Conservation (phyloP, 2,113 vertebrate genomes). For the Passer domesticus region DNA sequence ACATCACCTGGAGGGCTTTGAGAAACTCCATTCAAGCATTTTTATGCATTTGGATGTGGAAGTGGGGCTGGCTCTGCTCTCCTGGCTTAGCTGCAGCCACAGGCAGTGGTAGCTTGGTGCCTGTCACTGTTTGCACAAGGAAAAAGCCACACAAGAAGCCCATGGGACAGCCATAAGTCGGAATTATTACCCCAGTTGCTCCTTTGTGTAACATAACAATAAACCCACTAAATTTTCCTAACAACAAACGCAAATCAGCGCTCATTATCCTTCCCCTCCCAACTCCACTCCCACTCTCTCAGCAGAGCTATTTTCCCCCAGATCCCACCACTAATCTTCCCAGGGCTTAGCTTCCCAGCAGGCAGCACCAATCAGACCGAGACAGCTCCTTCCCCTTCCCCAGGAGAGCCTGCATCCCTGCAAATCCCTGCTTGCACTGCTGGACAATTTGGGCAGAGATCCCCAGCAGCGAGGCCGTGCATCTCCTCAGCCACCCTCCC, state of each 20-base stretch:
- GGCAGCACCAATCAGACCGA: not conserved
- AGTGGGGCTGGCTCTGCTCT: not conserved
- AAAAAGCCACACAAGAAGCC: not conserved
- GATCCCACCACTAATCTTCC: slow-evolving; percentile 1
- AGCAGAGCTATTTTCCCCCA: not conserved
- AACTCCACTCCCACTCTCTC: not conserved
- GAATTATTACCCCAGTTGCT: not conserved
- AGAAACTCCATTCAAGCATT: not conserved
- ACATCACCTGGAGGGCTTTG: not conserved
- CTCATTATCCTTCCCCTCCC: not conserved
- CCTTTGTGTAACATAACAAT: not conserved
- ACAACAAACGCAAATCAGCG: not conserved
- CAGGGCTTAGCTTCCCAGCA: slow-evolving; percentile 1
- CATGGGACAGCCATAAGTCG: accelerated
- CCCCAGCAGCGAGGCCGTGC: not conserved
- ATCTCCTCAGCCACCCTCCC: not conserved
- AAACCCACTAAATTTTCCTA: not conserved
- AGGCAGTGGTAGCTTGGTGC: not conserved
- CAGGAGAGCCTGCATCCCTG: not conserved
- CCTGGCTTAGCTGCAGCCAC: not conserved
- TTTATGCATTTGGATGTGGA: not conserved
- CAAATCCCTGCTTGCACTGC: not conserved
- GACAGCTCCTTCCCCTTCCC: not conserved
- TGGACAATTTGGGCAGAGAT: not conserved
- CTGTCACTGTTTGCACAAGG: not conserved